Conservation (phyloP, 2,113 vertebrate species). For the Plecotus auritus region DNA sequence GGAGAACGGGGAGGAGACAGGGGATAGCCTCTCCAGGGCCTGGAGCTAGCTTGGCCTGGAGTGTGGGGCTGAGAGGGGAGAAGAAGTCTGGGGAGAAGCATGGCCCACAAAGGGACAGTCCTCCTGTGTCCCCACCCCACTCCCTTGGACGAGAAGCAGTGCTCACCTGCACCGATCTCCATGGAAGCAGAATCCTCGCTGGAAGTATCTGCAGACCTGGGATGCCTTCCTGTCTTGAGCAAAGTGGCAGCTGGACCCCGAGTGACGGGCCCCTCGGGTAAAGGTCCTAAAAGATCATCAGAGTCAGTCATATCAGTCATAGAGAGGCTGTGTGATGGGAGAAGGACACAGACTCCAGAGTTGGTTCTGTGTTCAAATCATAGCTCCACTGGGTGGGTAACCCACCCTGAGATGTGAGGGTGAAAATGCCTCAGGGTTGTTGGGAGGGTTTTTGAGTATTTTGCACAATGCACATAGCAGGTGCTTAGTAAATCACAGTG, state of each 20-base stretch:
- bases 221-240: conserved; percentile 75
- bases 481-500: background rate
- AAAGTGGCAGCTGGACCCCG: conserved; percentile 81
- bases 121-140: background rate
- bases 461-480: background rate
- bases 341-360: background rate
- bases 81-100: background rate
- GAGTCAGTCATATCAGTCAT: background rate
- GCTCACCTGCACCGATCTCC: conserved; percentile 87
- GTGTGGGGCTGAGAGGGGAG: background rate
- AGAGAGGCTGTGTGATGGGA: background rate
- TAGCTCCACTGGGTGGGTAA: background rate
- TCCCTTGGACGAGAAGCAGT: accelerated
- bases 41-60: background rate
- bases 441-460: background rate
- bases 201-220: conserved; percentile 87
- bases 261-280: conserved; percentile 78
- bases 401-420: background rate
- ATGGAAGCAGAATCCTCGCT: conserved; percentile 86
- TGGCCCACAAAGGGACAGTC: background rate
- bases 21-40: background rate
- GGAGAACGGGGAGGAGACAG: background rate
- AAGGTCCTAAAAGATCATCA: conserved; percentile 80
- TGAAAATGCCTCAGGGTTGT: background rate
- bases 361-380: background rate